These are phyloP conservation scores for Adelosebastes latens DNA, from an alignment of 2,797 vertebrate genomes.

Conservation along the genomic window DNA sequence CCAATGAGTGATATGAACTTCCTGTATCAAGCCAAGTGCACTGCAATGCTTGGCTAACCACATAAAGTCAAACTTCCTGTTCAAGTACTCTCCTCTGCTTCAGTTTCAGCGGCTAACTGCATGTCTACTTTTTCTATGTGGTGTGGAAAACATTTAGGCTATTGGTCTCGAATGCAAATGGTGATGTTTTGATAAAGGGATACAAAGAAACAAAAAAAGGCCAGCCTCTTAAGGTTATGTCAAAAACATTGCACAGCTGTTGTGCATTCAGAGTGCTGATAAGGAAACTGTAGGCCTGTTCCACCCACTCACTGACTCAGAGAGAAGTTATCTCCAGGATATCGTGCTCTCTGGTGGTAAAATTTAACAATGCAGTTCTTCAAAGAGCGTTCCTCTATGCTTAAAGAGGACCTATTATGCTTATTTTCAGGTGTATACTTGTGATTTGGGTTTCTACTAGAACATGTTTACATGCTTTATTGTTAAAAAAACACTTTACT, in stretches of 20 bases:
- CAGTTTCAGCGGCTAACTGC: conserved; percentile 18
- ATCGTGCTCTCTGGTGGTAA: conserved; percentile 70
- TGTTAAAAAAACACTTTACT: too few species aligned
- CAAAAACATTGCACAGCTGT: conserved; percentile 25
- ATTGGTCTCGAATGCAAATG: neutral
- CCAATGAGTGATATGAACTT: conserved; percentile 82
- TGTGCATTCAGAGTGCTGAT: conserved; percentile 38
- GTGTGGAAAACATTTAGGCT: neutral
- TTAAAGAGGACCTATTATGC: neutral
- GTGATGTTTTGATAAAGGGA: neutral
- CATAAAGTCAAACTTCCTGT: conserved; percentile 83
- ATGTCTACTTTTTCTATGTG: conserved; percentile 6
- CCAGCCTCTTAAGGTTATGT: conserved; percentile 1
- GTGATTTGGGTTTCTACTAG: too few species aligned
- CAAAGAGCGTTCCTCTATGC: neutral
- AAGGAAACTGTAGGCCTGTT: conserved; percentile 19
- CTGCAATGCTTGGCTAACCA: conserved; percentile 77
- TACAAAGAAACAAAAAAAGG: neutral
- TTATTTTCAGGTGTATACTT: too few species aligned
- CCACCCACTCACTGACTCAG: conserved; percentile 24
- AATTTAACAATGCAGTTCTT: conserved; percentile 42
- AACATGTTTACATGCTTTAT: too few species aligned
- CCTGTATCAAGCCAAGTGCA: conserved; percentile 85
- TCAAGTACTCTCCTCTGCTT: conserved; percentile 38
- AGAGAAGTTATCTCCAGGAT: conserved; percentile 21